Percentiles rank a stretch among this genome's conserved stretches.
phyloP scores from a whole-genome alignment of 2,113 vertebrate genomes.

The Camelus dromedarius region DNA sequence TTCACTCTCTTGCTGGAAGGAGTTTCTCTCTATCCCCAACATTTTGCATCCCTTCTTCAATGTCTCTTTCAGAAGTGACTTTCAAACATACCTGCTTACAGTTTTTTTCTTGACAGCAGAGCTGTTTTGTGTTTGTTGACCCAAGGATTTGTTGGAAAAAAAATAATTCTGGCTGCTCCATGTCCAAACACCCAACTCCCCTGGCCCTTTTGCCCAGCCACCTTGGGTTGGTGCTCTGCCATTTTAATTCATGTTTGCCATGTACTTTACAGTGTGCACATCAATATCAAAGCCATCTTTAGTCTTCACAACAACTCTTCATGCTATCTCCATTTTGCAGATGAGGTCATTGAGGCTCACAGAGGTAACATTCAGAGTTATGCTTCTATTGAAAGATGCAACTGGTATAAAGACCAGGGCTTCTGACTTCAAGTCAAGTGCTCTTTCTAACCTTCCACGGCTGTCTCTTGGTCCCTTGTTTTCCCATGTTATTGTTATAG shows the following conservation, averaged over 20 bases:
- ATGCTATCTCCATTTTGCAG: not conserved
- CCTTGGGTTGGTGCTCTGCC: not conserved
- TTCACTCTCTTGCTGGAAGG: constrained; percentile 50
- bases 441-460: not conserved
- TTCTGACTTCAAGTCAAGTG: not conserved
- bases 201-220: not conserved
- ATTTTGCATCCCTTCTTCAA: constrained; percentile 52
- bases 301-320: not conserved
- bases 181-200: not conserved
- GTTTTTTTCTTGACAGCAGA: constrained; percentile 14
- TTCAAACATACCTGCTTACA: not conserved
- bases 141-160: not conserved
- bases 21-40: not conserved
- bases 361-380: not conserved
- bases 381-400: not conserved
- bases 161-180: not conserved
- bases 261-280: not conserved
- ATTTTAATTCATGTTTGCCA: not conserved
- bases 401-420: not conserved
- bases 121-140: not conserved
- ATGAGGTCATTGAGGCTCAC: not conserved
- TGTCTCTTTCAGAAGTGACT: constrained; percentile 59
- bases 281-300: not conserved
- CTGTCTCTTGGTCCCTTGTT: not conserved
- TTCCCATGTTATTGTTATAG: not conserved